These are phyloP conservation scores for Archegozetes longisetosus DNA, from an alignment of 1,140 invertebrate species.

Conservation along the genomic window DNA sequence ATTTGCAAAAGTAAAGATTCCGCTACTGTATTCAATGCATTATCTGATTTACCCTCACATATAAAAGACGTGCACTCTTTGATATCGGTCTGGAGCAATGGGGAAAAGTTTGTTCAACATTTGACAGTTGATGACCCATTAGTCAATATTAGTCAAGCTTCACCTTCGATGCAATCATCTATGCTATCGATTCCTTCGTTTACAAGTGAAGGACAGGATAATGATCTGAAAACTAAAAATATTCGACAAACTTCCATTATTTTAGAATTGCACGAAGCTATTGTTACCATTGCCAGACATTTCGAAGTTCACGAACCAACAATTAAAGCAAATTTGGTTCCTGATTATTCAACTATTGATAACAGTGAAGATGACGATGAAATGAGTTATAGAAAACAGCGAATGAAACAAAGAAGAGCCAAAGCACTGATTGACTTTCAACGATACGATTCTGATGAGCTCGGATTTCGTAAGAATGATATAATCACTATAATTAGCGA, in stretches of 20 bases:
- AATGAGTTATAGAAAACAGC: constrained; percentile 32
- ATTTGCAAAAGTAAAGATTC: constrained; percentile 86
- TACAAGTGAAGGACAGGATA: constrained; percentile 46
- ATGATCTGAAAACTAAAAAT: constrained; percentile 85
- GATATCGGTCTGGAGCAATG: constrained; percentile 27
- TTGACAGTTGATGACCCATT: neutral
- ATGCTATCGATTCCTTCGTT: constrained; percentile 45
- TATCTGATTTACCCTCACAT: constrained; percentile 84
- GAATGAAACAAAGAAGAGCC: constrained; percentile 53
- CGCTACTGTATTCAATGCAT: constrained; percentile 88
- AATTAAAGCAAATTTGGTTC: constrained; percentile 20
- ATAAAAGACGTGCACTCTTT: constrained; percentile 73
- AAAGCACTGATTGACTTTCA: constrained; percentile 96
- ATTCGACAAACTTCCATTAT: constrained; percentile 89
- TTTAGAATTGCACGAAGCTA: constrained; percentile 90
- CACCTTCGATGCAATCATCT: neutral
- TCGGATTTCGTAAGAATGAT: constrained; percentile 95
- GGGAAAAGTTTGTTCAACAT: constrained; percentile 4
- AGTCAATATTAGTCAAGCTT: neutral
- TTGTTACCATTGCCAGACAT: constrained; percentile 38
- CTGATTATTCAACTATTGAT: constrained; percentile 8
- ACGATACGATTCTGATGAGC: constrained; percentile 91
- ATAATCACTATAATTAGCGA: constrained; percentile 94
- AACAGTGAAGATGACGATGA: constrained; percentile 15
- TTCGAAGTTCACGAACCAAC: constrained; percentile 30